Evolutionary conservation across 2,888 invertebrate genomes (phyloP).

Genomic region (Temnothorax unifasciatus): DNA sequence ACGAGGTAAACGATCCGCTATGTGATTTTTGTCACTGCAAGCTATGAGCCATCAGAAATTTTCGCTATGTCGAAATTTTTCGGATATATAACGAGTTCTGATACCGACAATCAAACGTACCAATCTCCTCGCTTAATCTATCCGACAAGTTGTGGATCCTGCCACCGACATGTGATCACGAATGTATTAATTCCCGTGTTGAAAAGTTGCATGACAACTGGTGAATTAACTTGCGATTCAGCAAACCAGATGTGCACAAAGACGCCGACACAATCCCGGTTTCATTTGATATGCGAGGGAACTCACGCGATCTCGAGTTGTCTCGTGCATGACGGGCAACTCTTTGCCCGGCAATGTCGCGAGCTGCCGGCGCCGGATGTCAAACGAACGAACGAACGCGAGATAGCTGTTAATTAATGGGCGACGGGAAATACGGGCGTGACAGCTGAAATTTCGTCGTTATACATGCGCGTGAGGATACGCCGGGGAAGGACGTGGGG

Average conservation of each 20-base stretch:
- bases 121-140: conserved; percentile 9
- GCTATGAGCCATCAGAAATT: not conserved
- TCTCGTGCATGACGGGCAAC: conserved; percentile 17
- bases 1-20: conserved; percentile 23
- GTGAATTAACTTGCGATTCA: conserved; percentile 35
- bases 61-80: not conserved
- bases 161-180: not conserved
- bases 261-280: conserved; percentile 29
- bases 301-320: conserved; percentile 29
- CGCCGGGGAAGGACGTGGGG: too few species aligned
- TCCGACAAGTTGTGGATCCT: conserved; percentile 1
- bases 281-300: conserved; percentile 40
- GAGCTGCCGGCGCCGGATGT: conserved; percentile 33
- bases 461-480: conserved; percentile 3
- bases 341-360: conserved; percentile 30
- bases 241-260: conserved; percentile 24
- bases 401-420: conserved; percentile 47
- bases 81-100: not conserved
- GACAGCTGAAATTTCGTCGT: conserved; percentile 44
- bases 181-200: conserved; percentile 8
- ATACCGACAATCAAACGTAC: conserved; percentile 7
- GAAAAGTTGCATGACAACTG: conserved; percentile 41
- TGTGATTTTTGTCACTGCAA: conserved; percentile 10
- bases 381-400: conserved; percentile 36
- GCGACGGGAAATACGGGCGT: conserved; percentile 18